Base-by-base conservation (phyloP, 2,797 vertebrate genomes). In the Manis pentadactyla region DNA sequence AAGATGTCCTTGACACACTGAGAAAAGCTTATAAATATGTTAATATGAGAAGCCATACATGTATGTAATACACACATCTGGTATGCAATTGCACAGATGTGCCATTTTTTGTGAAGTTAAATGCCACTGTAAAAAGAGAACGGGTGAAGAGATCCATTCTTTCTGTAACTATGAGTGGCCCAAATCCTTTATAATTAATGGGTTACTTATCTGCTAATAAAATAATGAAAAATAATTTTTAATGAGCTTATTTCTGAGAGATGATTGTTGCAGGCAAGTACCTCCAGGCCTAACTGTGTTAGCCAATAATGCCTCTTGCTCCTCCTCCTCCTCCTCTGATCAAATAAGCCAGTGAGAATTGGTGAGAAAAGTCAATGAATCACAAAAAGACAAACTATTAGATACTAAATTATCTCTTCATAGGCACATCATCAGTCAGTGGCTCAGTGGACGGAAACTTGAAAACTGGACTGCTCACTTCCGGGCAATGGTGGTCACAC, bases 401-500 rank as follows among this genome's bases (percentile, higher is more conserved):
- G 61, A 87, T 17, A 12, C 9, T 55, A 90, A 95, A 84, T 53
- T 25, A 57, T 63, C 55, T 93, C 55, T 95, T 88, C 68, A 94
- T 2, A 90, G 39, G 63, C 64, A 94, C 79, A 89, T 31, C n/a
- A 31, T 34, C 13, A 34, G 42, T n/a, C 74, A 89, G 23, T 21
- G 23, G 31, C 31, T 79, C 86, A 68, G 78, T 27, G 91, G 68
- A 88, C 82, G 75, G n/a, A 46, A 46, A 46, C 46, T 46, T 11
- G 9, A 79, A 61, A 42, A 2, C 18, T 29, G 4, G 51, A 0
- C 0, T 71, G 98, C 99, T 99, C 98, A 99, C 99, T 99, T 99
- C 96, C 99, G 99, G 96, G 99, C 99, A 27, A 99, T 93, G 83
- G 99, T 99, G 92, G 99, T 99, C 95, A 99, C 99, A 14, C 99